A percentile compares a stretch with the other conserved stretches of the same genome.
These are phyloP conservation scores for Ectemnius lituratus DNA, from an alignment of 2,888 invertebrate species.

Conservation along the genomic window DNA sequence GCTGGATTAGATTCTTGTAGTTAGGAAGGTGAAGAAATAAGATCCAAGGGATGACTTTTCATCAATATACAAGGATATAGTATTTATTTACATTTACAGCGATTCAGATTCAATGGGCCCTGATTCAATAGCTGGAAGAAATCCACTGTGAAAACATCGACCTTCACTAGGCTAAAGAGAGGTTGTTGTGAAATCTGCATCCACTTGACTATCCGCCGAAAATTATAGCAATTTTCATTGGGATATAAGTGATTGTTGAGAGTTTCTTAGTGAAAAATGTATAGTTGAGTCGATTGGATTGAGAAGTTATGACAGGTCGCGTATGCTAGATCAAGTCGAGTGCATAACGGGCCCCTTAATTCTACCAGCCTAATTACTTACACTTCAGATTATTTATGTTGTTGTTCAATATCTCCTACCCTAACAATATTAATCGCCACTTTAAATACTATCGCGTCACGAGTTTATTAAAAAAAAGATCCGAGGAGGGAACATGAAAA, in stretches of 20 bases:
- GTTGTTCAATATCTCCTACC: constrained; percentile 65
- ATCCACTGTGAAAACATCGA: too few relatives aligned
- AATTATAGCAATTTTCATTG: neutral
- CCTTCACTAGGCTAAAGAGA: too few relatives aligned
- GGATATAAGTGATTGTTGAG: neutral
- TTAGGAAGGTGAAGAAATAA: neutral
- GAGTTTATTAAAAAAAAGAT: constrained; percentile 37
- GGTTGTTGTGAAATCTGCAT: neutral
- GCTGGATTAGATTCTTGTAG: neutral
- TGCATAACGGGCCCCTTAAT: constrained; percentile 32
- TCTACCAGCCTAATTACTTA: constrained; percentile 65
- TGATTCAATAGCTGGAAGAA: constrained; percentile 14
- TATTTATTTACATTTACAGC: constrained; percentile 74
- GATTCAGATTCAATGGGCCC: constrained; percentile 56
- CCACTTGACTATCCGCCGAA: neutral
- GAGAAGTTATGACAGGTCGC: neutral
- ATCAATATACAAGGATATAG: constrained; percentile 70
- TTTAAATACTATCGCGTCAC: constrained; percentile 70
- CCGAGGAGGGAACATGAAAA: constrained; percentile 33
- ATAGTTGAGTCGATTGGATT: neutral
- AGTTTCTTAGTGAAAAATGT: neutral
- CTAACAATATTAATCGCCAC: constrained; percentile 61
- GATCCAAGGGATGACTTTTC: constrained; percentile 30
- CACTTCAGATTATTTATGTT: constrained; percentile 70
- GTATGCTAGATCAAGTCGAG: constrained; percentile 6